Base-by-base conservation (phyloP, 2,113 vertebrate genomes). In the Oncorhynchus masou region DNA sequence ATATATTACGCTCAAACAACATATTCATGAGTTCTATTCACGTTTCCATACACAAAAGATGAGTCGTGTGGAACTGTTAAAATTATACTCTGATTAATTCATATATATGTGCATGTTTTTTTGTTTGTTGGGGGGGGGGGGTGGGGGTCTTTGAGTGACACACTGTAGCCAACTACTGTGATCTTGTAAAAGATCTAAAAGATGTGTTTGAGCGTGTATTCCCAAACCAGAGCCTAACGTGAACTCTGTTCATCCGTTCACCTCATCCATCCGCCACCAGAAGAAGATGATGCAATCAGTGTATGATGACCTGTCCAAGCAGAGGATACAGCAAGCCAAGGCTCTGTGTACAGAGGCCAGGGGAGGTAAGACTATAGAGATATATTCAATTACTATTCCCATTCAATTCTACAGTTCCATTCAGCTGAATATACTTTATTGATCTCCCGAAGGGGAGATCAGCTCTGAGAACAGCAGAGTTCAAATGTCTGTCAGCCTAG, bases 251-350 rank as follows among this genome's bases (percentile, higher is more conserved):
- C 54, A 22, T 60, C 51, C 45, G 51, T n/a, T 59, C 16, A 8
- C 25, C 19, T 27, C n/a, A 68, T 24, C 3, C 19, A 13, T 34
- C 67, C 15, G 2, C 19, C 27, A 25, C 67, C 72, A 88, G 68
- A 77, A 34, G n/a, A 80, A 71, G 72, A 86, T 83, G 84, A 90
- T 88, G 82, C 84, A 86, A 34, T 72, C 85, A 0, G 80, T 84
- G n/a, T 11, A 80, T 24, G 77, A 83, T 60, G 83, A 90, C n/a
- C 1, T 87, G 45, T 83, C 79, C 19, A 94, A 85, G 81, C 92
- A 92, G 77, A 89, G 83, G 77, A 91, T 57, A 81, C 76, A 90
- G 78, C 91, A 92, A 73, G 93, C 85, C 7, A 86, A 85, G 81
- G 84, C 90, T 84, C 87, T 96, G 82, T 88, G 91, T 71, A 90